Base-by-base conservation (phyloP, 2,797 vertebrate species). In the Oophaga sylvatica region DNA sequence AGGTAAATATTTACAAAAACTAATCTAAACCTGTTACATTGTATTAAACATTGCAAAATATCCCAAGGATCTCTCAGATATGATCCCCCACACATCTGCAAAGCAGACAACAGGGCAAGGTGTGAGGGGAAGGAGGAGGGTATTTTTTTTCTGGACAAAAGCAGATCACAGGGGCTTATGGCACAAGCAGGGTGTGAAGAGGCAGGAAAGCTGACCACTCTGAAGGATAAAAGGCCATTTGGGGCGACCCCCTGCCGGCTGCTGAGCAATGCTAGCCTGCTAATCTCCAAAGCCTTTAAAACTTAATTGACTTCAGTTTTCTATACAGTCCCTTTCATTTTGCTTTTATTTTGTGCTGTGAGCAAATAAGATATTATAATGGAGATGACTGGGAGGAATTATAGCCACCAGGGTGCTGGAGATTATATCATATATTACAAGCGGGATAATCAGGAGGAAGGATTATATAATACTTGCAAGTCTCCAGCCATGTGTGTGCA, bases 181-280 rank as follows among this genome's bases (percentile, higher is more conserved):
- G 60, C 68, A 85, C 83, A 81, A 81, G 56, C 81, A 41, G 87
- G 63, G 62, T 20, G 57, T 45, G 31, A 87, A 83, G 76, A 60
- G 57, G 77, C n/a, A 31, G 45, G 19, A 65, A 56, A 26, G 19
- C 59, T 2, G 77, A 59, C 76, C 57, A 53, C 71, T 62, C 81
- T 20, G 12, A 75, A 70, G 85, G 83, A 88, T 88, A 81, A 88
- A 88, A 88, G 83, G 82, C 59, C 83, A 88, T 81, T 80, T 85
- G 77, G 78, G n/a, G 35, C 65, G 19, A 57, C 56, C 59, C 62
- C 87, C 83, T 48, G 19, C 29, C 19, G 68, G 22, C 59, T 84
- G 48, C 60, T 45, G 65, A 88, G 60, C 81, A 81, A 85, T 76
- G 59, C 57, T 19, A 17, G 22, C 59, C 20, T 31, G 60, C 60